These are phyloP conservation scores for Prosopocoilus inquinatus DNA, from an alignment of 2,888 invertebrate species.

Conservation along the genomic window DNA sequence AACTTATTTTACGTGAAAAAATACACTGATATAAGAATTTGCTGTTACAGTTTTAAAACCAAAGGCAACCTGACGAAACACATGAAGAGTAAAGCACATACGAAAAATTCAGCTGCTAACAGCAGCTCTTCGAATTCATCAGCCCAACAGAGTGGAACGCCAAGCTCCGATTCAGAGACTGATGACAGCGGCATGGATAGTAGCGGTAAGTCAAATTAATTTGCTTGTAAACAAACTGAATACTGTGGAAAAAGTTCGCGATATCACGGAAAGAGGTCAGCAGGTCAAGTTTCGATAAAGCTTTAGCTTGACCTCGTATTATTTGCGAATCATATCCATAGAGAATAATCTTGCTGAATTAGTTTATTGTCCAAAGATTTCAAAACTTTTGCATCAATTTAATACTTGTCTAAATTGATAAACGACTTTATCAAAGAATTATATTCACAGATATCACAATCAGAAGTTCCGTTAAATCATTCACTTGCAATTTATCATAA, in stretches of 20 bases:
- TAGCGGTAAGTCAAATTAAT: slow-evolving; percentile 58
- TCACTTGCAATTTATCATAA: no score
- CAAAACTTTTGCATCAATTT: background rate
- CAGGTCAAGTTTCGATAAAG: no score
- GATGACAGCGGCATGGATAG: slow-evolving; percentile 69
- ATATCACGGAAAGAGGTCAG: no score
- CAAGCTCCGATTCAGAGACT: slow-evolving; percentile 50
- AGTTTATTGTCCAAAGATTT: no score
- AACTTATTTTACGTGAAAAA: background rate
- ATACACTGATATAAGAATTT: slow-evolving; percentile 14
- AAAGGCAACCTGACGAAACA: slow-evolving; percentile 98
- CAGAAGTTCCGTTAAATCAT: no score
- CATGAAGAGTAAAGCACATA: slow-evolving; percentile 97
- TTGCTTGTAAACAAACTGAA: no score
- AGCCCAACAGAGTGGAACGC: slow-evolving; percentile 43
- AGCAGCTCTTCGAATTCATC: slow-evolving; percentile 55
- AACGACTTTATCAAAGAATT: no score
- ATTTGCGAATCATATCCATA: no score
- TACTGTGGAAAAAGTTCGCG: no score
- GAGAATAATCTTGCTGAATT: no score
- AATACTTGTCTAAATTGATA: background rate
- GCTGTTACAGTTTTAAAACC: slow-evolving; percentile 84
- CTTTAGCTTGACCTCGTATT: no score
- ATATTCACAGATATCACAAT: no score
- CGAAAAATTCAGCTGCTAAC: slow-evolving; percentile 75